A percentile compares a stretch with the other conserved stretches of the same genome.
These are phyloP conservation scores for Nyctibius grandis DNA, from an alignment of 2,797 vertebrate species.

Conservation along the genomic window DNA sequence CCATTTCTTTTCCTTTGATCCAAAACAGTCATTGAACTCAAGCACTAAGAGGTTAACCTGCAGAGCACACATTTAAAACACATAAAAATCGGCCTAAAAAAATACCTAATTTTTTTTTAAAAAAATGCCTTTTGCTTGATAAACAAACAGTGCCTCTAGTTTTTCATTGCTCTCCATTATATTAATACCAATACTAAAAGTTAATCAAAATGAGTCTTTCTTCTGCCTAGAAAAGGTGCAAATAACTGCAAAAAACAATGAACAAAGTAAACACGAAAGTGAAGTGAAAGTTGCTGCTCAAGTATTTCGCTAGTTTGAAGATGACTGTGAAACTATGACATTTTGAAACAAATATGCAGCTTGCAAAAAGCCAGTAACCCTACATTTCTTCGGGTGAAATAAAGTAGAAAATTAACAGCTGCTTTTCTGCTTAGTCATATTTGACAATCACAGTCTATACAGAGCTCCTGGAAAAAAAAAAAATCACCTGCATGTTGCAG, in stretches of 20 bases:
- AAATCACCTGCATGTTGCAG: neutral
- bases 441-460: neutral
- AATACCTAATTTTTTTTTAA: neutral
- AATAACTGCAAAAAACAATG: neutral
- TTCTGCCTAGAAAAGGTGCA: neutral
- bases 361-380: neutral
- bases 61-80: neutral
- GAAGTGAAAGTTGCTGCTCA: neutral
- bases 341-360: neutral
- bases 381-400: neutral
- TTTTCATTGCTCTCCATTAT: neutral
- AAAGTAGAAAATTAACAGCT: neutral
- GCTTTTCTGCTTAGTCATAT: neutral
- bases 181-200: neutral
- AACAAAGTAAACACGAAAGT: neutral
- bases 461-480: neutral
- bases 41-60: neutral
- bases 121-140: neutral
- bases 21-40: neutral
- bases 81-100: neutral
- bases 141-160: neutral
- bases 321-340: neutral
- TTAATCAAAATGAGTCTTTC: neutral
- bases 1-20: neutral
- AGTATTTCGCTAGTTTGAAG: neutral